Percentiles rank a stretch among this genome's conserved stretches.
These are phyloP conservation scores for Orthonyx spaldingii DNA, from an alignment of 2,113 vertebrate genomes.

Conservation along the genomic window DNA sequence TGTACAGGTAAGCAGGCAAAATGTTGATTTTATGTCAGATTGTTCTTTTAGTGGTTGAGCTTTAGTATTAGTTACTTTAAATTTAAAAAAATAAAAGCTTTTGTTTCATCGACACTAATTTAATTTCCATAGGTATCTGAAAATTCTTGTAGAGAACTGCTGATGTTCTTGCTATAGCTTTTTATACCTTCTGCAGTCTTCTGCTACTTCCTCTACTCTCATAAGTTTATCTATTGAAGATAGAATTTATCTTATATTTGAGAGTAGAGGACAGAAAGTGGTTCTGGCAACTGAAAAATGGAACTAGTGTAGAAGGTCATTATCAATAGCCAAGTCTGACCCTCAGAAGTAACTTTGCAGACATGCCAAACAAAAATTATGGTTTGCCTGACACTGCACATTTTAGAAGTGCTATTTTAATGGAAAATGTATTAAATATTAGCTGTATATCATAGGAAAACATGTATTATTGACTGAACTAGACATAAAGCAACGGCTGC, in stretches of 20 bases:
- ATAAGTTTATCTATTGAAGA: neutral
- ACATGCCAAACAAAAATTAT: neutral
- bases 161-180: neutral
- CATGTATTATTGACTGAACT: neutral
- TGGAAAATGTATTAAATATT: neutral
- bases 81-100: neutral
- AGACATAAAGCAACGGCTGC: neutral
- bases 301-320: neutral
- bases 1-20: neutral
- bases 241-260: neutral
- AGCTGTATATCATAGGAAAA: neutral
- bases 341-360: neutral
- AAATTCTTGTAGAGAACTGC: neutral
- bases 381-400: neutral
- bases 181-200: neutral
- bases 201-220: neutral
- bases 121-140: neutral
- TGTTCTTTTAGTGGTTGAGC: neutral
- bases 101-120: neutral
- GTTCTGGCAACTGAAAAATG: neutral
- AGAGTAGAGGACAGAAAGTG: neutral
- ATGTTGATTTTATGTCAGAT: neutral
- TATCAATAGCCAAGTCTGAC: neutral
- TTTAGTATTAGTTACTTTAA: neutral
- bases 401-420: neutral